Percentiles rank a stretch among this genome's conserved stretches.
Evolutionary conservation across 1,140 invertebrate species (phyloP).

Genomic region (Papilio polyxenes): DNA sequence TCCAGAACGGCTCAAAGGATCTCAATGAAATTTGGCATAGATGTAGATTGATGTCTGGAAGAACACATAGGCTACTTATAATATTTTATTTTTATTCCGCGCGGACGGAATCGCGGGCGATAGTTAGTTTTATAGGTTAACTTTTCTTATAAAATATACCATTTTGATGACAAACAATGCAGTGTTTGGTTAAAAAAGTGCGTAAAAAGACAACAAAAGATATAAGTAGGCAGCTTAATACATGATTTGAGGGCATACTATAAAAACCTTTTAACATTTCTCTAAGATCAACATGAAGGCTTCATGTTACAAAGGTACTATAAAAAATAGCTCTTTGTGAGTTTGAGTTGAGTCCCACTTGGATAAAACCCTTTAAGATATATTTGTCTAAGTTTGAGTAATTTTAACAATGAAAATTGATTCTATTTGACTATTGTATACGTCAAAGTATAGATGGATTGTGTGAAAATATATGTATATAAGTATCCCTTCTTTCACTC

Average conservation of each 20-base stretch:
- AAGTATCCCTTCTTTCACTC: no score
- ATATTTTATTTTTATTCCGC: no score
- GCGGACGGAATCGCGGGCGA: no score
- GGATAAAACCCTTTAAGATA: not conserved
- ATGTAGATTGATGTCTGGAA: no score
- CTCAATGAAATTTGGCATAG: no score
- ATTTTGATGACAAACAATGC: no score
- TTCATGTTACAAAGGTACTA: not conserved
- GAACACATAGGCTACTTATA: no score
- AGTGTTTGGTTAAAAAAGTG: no score
- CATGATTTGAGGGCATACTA: not conserved
- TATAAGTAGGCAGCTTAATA: not conserved
- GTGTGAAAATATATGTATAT: no score
- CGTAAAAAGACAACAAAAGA: not conserved
- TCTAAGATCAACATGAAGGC: not conserved
- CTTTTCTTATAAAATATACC: not conserved
- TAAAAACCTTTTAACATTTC: not conserved
- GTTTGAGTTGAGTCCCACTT: not conserved
- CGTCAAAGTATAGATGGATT: no score
- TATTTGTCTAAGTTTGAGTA: not conserved
- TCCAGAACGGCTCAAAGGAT: no score
- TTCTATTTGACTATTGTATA: not conserved
- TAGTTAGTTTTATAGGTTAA: no score
- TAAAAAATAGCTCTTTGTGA: not conserved
- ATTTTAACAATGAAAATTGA: not conserved